phyloP scores from a whole-genome alignment of 2,113 vertebrate genomes.

The Gymnorhina tibicen region DNA sequence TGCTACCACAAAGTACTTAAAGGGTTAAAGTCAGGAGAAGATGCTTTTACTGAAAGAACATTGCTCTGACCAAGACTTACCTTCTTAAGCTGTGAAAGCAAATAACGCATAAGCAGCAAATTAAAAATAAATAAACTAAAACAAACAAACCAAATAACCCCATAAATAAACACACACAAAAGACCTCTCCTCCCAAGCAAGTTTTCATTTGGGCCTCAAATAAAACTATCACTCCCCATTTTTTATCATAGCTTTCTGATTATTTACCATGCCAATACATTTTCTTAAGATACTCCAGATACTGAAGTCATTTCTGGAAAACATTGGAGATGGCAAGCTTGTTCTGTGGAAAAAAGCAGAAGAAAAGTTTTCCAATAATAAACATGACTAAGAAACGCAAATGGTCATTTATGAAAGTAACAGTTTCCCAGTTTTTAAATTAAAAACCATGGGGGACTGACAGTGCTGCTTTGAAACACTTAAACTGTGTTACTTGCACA shows the following conservation, averaged over 20 bases:
- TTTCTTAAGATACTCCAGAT: constrained; percentile 98
- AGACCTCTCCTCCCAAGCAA: background rate
- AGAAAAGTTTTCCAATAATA: background rate
- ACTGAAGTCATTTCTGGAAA: constrained; percentile 96
- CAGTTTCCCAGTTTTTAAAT: background rate
- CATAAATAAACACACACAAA: background rate
- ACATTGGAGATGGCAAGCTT: constrained; percentile 92
- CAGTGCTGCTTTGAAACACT: background rate
- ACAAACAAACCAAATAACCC: background rate
- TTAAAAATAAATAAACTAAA: background rate
- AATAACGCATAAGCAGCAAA: background rate
- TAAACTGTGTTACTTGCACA: background rate
- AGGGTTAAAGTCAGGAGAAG: background rate
- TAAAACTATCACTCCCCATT: background rate
- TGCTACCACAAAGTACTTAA: background rate
- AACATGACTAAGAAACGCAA: background rate
- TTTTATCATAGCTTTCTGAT: background rate
- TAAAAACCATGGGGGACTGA: accelerated
- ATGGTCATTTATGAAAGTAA: background rate
- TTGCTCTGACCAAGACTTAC: background rate
- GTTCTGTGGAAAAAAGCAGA: constrained; percentile 70
- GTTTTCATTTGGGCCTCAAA: background rate
- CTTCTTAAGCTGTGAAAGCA: background rate
- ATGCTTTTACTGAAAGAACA: background rate
- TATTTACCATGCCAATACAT: constrained; percentile 96